Conservation (phyloP, 2,888 invertebrate genomes). For the Sepiola atlantica region DNA sequence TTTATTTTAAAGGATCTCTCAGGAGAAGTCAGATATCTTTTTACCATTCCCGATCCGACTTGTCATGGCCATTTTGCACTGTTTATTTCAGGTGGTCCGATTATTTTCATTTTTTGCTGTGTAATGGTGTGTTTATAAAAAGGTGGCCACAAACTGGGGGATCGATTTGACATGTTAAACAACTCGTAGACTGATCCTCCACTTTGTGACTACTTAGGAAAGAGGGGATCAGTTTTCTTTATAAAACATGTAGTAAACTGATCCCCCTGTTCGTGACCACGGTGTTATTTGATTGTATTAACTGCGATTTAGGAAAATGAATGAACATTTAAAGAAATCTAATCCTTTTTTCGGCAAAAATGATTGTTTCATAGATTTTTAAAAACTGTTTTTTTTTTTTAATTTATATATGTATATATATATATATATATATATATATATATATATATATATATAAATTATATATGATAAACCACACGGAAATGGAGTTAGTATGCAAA, state of each 20-base stretch:
- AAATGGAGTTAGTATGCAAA: background rate
- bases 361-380: background rate
- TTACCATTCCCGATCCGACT: background rate
- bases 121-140: conserved; percentile 11
- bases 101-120: background rate
- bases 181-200: background rate
- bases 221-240: background rate
- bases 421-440: no score
- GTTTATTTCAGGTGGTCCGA: background rate
- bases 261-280: background rate
- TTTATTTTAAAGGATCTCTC: background rate
- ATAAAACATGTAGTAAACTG: background rate
- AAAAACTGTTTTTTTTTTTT: background rate
- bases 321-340: background rate
- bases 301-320: background rate
- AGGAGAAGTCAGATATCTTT: background rate
- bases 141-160: background rate
- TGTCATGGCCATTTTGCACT: background rate
- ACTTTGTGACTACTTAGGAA: background rate
- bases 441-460: no score
- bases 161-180: background rate
- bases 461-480: background rate
- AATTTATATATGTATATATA: no score
- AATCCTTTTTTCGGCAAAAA: background rate
- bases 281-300: background rate